A percentile compares a stretch with the other conserved stretches of the same genome.
phyloP scores from a whole-genome alignment of 2,797 vertebrate genomes.

The Gymnoscopelus microlampas region DNA sequence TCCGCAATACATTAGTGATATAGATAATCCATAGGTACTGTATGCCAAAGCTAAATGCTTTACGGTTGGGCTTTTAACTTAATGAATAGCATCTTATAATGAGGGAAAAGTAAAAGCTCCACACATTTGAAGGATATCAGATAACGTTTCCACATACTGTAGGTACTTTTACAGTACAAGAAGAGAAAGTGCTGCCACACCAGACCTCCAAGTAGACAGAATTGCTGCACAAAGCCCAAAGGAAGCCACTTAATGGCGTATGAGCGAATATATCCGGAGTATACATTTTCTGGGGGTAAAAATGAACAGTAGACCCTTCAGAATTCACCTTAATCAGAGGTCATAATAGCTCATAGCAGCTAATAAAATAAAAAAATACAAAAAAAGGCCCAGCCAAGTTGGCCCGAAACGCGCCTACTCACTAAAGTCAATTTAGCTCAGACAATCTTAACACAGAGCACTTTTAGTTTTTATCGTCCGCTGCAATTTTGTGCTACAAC shows the following conservation, averaged over 20 bases:
- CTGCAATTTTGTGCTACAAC: conserved; percentile 11
- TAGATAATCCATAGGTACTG: conserved; percentile 49
- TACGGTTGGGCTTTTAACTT: conserved; percentile 58
- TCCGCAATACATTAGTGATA: conserved; percentile 54
- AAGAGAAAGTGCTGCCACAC: conserved; percentile 43
- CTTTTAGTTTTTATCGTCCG: conserved; percentile 15
- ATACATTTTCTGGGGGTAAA: conserved; percentile 39
- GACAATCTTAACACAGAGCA: conserved; percentile 3
- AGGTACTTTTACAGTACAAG: conserved; percentile 41
- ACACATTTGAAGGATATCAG: conserved; percentile 53
- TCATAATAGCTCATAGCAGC: conserved; percentile 19
- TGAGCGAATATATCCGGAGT: conserved; percentile 61
- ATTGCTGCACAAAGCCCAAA: conserved; percentile 25
- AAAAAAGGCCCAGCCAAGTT: conserved; percentile 28
- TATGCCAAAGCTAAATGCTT: conserved; percentile 41
- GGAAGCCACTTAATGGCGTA: conserved; percentile 65
- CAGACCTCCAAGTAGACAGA: too few relatives aligned
- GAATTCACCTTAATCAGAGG: conserved; percentile 34
- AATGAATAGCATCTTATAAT: conserved; percentile 62
- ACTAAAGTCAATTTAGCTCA: conserved; percentile 19
- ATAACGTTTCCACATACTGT: conserved; percentile 50
- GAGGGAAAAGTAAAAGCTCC: conserved; percentile 55
- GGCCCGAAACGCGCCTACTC: conserved; percentile 11
- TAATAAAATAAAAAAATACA: conserved; percentile 2
- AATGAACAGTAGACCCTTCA: conserved; percentile 41